A percentile compares a stretch with the other conserved stretches of the same genome.
These are phyloP conservation scores for Venustoraphidia nigricollis DNA, from an alignment of 2,888 invertebrate genomes.

Conservation along the genomic window DNA sequence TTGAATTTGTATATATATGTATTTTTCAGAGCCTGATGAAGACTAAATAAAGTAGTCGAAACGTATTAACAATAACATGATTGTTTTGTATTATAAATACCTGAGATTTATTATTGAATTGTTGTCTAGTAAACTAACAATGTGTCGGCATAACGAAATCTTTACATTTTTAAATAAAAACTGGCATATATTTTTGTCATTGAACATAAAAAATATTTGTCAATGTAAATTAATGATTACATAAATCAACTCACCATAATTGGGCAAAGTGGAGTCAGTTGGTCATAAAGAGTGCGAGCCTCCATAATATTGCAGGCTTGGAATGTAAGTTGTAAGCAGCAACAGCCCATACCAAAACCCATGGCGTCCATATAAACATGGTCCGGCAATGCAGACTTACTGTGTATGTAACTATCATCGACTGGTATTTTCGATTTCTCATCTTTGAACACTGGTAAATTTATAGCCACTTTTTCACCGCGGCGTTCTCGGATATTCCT, in stretches of 20 bases:
- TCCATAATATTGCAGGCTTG: slow-evolving; percentile 94
- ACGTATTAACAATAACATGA: too few species aligned
- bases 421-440: slow-evolving; percentile 72
- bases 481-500: slow-evolving; percentile 82
- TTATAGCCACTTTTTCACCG: slow-evolving; percentile 90
- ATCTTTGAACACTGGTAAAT: slow-evolving; percentile 90
- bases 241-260: slow-evolving; percentile 55
- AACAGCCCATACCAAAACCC: slow-evolving; percentile 99
- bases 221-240: background rate
- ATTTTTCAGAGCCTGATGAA: too few species aligned
- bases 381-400: slow-evolving; percentile 59
- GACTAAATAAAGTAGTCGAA: too few species aligned
- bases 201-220: slow-evolving; percentile 6
- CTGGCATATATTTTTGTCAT: slow-evolving; percentile 4
- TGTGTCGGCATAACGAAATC: slow-evolving; percentile 11
- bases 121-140: too few species aligned
- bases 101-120: too few species aligned
- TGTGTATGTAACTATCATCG: slow-evolving; percentile 50
- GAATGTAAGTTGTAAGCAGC: slow-evolving; percentile 91
- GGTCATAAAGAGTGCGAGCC: slow-evolving; percentile 91
- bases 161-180: slow-evolving; percentile 12
- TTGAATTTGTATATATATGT: too few species aligned
- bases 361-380: slow-evolving; percentile 98
- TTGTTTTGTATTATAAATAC: too few species aligned
- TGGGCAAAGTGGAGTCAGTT: slow-evolving; percentile 90